Percentiles rank a stretch among this genome's conserved stretches.
phyloP scores from a whole-genome alignment of 2,113 vertebrate species.

The Corydoras sp. region DNA sequence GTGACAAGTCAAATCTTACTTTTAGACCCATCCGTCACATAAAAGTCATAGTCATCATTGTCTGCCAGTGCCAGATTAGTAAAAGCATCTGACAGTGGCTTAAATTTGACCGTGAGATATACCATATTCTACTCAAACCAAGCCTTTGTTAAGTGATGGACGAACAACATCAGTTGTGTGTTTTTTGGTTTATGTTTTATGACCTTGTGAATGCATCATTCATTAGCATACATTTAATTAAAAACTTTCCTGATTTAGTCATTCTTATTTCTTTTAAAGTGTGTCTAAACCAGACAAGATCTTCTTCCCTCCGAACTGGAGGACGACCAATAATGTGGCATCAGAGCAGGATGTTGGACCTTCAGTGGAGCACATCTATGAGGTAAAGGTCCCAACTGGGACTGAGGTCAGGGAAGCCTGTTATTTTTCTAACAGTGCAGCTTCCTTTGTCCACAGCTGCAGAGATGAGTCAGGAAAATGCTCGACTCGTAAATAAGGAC shows the following conservation, averaged over 20 bases:
- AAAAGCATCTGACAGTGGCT: no score
- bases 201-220: no score
- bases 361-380: slow-evolving; percentile 78
- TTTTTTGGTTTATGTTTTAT: no score
- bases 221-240: slow-evolving; percentile 8
- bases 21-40: no score
- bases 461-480: slow-evolving; percentile 12
- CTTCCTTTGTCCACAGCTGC: slow-evolving; percentile 2
- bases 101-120: no score
- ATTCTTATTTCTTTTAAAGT: slow-evolving; percentile 52
- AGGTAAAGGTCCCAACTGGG: slow-evolving; percentile 62
- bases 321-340: slow-evolving; percentile 56
- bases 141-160: no score
- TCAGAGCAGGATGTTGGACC: slow-evolving; percentile 77
- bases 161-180: no score
- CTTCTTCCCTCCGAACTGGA: slow-evolving; percentile 76
- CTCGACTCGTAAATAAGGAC: not conserved
- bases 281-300: slow-evolving; percentile 82
- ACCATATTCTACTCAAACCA: no score
- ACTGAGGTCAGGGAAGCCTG: not conserved
- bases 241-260: slow-evolving; percentile 30
- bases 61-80: no score
- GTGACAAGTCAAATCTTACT: slow-evolving; percentile 37
- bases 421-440: slow-evolving; percentile 8
- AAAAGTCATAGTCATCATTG: no score